Evolutionary conservation across 2,888 invertebrate species (phyloP).

Genomic region (Eucriotettix oculatus): DNA sequence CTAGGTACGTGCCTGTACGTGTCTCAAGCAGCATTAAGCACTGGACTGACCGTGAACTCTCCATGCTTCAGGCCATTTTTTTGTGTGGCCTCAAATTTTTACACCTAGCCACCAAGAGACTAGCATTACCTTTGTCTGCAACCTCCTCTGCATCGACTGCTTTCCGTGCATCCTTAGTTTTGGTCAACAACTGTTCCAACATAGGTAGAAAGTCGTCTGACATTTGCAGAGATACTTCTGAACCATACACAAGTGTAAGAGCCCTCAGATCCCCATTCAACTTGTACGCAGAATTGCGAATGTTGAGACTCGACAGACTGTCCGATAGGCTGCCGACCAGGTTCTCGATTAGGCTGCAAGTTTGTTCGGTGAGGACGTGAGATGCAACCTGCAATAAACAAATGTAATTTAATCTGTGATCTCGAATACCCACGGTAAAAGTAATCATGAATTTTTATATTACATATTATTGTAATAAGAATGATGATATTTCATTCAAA

Average conservation of each 20-base stretch:
- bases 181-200: slow-evolving; percentile 22
- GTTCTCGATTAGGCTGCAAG: slow-evolving; percentile 39
- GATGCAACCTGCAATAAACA: slow-evolving; percentile 32
- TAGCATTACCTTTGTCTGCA: not conserved
- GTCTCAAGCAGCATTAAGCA: too few relatives aligned
- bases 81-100: too few relatives aligned
- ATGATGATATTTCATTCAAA: too few relatives aligned
- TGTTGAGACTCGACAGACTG: slow-evolving; percentile 30
- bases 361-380: slow-evolving; percentile 42
- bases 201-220: slow-evolving; percentile 21
- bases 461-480: too few relatives aligned
- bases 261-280: slow-evolving; percentile 39
- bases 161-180: slow-evolving; percentile 19
- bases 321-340: slow-evolving; percentile 40
- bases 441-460: too few relatives aligned
- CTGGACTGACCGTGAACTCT: too few relatives aligned
- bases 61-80: too few relatives aligned
- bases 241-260: slow-evolving; percentile 36
- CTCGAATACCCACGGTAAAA: too few relatives aligned
- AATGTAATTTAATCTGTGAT: too few relatives aligned
- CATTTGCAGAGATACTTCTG: slow-evolving; percentile 23
- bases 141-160: slow-evolving; percentile 8
- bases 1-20: too few relatives aligned
- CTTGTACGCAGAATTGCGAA: slow-evolving; percentile 31
- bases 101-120: too few relatives aligned